Evolutionary conservation across 2,888 invertebrate genomes (phyloP).

Genomic region (Amblyjoppa fuscipennis): DNA sequence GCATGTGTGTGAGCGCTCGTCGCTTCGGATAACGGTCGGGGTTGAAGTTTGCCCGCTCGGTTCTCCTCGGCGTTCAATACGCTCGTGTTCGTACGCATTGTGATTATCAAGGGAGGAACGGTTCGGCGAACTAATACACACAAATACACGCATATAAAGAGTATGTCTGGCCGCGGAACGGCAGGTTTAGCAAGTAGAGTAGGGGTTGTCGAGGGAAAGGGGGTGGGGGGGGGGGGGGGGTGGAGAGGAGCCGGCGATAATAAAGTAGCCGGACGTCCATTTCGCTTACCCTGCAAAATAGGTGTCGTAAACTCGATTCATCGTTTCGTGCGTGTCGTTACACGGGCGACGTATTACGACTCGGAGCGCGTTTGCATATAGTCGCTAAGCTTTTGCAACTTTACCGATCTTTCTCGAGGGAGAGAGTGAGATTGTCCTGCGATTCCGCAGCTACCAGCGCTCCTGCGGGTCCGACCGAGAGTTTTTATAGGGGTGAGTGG

Average conservation of each 20-base stretch:
- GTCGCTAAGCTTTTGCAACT: constrained; percentile 49
- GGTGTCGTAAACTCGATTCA: constrained; percentile 78
- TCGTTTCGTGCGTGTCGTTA: constrained; percentile 73
- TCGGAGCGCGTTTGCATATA: constrained; percentile 50
- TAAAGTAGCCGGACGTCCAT: constrained; percentile 73
- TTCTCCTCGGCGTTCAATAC: constrained; percentile 9
- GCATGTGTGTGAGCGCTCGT: constrained; percentile 30
- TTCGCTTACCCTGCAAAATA: constrained; percentile 74
- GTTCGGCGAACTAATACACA: constrained; percentile 39
- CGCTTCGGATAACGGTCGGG: constrained; percentile 58
- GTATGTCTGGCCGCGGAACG: constrained; percentile 40
- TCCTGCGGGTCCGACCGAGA: no score
- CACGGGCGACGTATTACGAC: constrained; percentile 68
- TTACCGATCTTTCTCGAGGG: neutral
- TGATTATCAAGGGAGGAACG: constrained; percentile 62
- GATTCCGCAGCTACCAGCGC: neutral
- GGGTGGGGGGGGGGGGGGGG: constrained; percentile 20
- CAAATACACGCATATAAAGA: constrained; percentile 19
- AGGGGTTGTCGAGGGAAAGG: no score
- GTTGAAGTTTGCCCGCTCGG: constrained; percentile 43
- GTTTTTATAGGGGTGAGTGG: no score
- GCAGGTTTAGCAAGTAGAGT: constrained; percentile 62
- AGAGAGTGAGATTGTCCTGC: neutral
- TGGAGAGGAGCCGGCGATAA: constrained; percentile 70
- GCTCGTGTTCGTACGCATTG: constrained; percentile 53